Percentiles rank a stretch among this genome's conserved stretches.
Conservation (phyloP, 2,113 vertebrate species). For the Hyperopisus bebe region DNA sequence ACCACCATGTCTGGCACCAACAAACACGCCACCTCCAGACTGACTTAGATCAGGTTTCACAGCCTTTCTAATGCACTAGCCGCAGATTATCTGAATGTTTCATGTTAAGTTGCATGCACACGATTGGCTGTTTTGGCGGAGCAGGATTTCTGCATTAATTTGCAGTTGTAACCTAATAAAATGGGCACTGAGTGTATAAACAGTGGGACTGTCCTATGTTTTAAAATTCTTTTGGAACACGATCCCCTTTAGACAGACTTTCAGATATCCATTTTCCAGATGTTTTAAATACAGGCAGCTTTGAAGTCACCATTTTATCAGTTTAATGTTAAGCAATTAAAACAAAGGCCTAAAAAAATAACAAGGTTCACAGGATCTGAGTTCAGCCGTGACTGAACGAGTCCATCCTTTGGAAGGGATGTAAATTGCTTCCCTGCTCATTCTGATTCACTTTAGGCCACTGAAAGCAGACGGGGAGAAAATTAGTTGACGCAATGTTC, state of each 20-base stretch:
- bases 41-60: background rate
- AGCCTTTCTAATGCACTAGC: background rate
- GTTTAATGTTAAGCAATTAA: constrained; percentile 6
- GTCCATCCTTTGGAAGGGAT: background rate
- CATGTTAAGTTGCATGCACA: background rate
- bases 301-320: background rate
- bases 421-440: background rate
- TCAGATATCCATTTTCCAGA: background rate
- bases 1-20: background rate
- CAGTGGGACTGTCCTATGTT: background rate
- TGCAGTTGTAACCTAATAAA: background rate
- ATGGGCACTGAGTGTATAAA: background rate
- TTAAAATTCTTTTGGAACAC: background rate
- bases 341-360: background rate
- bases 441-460: background rate
- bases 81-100: background rate
- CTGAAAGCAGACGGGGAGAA: background rate
- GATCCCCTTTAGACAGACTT: background rate
- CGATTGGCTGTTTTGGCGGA: background rate
- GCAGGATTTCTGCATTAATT: background rate
- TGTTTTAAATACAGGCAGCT: background rate
- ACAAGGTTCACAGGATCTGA: background rate
- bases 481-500: background rate
- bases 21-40: too few species aligned
- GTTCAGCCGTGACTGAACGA: background rate